Evolutionary conservation across 2,888 invertebrate species (phyloP).

Genomic region (Hypercompe scribonia): DNA sequence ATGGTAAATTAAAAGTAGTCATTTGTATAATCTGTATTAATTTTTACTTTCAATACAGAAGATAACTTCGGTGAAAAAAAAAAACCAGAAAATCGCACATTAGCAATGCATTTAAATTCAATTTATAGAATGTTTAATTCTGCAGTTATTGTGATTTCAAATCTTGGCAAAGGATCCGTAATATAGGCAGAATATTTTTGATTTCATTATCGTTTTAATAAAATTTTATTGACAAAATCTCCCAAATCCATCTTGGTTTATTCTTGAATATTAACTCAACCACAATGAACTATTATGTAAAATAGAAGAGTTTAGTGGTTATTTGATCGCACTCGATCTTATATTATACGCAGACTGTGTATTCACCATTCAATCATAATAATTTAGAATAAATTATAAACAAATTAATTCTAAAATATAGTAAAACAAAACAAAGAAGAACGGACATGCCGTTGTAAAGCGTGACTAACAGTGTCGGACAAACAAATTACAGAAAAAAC

Average conservation of each 20-base stretch:
- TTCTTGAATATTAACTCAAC: neutral
- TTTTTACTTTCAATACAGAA: neutral
- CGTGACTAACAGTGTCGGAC: constrained; percentile 19
- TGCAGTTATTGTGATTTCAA: neutral
- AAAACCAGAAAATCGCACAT: no score
- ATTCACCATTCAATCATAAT: neutral
- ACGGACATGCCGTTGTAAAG: neutral
- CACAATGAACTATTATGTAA: neutral
- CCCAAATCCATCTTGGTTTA: neutral
- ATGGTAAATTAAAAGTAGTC: neutral
- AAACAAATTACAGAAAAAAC: constrained; percentile 37
- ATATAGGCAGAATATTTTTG: neutral
- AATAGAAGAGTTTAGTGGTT: neutral
- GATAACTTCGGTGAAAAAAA: neutral
- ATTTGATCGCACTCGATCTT: neutral
- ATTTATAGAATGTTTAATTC: no score
- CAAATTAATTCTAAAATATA: neutral
- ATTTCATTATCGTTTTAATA: neutral
- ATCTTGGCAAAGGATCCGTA: no score
- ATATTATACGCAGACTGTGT: neutral
- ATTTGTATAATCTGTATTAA: neutral
- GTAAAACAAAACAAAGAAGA: neutral
- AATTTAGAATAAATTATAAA: no score
- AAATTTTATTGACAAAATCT: neutral
- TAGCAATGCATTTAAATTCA: no score